Evolutionary conservation across 2,113 vertebrate genomes (phyloP).

Genomic region (Erpornis zantholeuca): DNA sequence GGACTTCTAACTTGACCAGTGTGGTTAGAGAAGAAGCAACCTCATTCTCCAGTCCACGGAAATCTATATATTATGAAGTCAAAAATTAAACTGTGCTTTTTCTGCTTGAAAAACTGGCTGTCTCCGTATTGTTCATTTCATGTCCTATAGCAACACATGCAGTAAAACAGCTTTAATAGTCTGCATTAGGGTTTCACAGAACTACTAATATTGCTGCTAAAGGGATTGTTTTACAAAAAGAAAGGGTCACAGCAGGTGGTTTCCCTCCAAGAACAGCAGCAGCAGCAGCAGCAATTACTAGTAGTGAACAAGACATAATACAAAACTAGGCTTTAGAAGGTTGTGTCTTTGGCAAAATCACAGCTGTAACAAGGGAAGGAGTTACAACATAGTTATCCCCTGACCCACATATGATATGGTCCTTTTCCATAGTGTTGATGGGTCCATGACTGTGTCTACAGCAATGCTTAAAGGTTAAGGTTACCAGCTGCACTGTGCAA

Average conservation of each 20-base stretch:
- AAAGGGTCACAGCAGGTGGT: not conserved
- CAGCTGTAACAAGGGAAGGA: not conserved
- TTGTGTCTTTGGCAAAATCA: not conserved
- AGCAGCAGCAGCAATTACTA: not conserved
- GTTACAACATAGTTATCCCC: not conserved
- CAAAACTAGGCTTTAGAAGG: not conserved
- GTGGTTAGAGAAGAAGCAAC: too few species aligned
- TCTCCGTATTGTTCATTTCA: too few species aligned
- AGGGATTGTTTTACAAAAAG: not conserved
- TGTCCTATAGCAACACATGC: too few species aligned
- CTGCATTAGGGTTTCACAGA: not conserved
- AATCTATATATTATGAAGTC: too few species aligned
- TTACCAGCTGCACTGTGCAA: constrained; percentile 8
- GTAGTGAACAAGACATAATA: not conserved
- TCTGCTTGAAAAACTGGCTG: too few species aligned
- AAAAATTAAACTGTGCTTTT: too few species aligned
- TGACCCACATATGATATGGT: not conserved
- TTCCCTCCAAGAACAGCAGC: not conserved
- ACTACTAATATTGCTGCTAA: not conserved
- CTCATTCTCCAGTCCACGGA: too few species aligned
- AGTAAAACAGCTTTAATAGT: not conserved
- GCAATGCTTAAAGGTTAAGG: constrained; percentile 10
- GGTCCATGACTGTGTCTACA: not conserved
- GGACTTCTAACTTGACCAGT: too few species aligned
- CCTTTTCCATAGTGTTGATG: not conserved